Percentiles rank a stretch among this genome's conserved stretches.
These are phyloP conservation scores for Aurelia aurita DNA, from an alignment of 30 jellyfish, hydroid and myxozoan species.

Conservation along the genomic window DNA sequence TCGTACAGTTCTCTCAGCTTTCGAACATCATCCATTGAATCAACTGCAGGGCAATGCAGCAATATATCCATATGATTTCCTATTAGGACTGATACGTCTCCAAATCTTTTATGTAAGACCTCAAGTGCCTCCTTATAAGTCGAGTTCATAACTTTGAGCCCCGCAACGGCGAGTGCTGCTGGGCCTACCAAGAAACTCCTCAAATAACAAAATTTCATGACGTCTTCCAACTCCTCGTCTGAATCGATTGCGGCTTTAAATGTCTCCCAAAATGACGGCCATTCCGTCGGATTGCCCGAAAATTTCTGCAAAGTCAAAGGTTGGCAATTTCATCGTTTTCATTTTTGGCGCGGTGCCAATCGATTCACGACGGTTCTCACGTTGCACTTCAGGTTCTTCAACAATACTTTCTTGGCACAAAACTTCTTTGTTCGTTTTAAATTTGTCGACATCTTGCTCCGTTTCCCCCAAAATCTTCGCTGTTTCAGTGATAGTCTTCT, in stretches of 20 bases:
- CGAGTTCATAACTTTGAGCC: neutral
- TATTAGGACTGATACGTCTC: slow-evolving; percentile 10
- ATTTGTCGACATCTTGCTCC: no score
- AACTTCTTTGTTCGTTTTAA: no score
- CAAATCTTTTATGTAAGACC: neutral
- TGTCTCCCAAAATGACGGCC: slow-evolving; percentile 55
- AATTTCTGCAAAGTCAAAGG: slow-evolving; percentile 20
- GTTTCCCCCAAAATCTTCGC: no score
- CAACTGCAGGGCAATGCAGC: neutral
- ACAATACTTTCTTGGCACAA: no score
- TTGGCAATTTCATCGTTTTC: no score
- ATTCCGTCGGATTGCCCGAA: slow-evolving; percentile 21
- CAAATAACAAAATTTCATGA: slow-evolving; percentile 15
- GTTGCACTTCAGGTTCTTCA: no score
- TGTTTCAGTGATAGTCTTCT: no score
- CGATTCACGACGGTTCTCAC: no score
- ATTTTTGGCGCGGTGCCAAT: no score
- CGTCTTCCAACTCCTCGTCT: slow-evolving; percentile 18
- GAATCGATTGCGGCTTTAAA: slow-evolving; percentile 36
- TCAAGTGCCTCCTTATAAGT: slow-evolving; percentile 11
- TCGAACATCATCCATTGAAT: neutral
- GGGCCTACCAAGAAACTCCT: neutral
- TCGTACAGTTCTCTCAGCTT: slow-evolving; percentile 8
- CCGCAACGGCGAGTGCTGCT: slow-evolving; percentile 29
- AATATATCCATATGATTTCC: slow-evolving; percentile 24